phyloP scores from a whole-genome alignment of 2,113 vertebrate species.

The Silurus glanis region DNA sequence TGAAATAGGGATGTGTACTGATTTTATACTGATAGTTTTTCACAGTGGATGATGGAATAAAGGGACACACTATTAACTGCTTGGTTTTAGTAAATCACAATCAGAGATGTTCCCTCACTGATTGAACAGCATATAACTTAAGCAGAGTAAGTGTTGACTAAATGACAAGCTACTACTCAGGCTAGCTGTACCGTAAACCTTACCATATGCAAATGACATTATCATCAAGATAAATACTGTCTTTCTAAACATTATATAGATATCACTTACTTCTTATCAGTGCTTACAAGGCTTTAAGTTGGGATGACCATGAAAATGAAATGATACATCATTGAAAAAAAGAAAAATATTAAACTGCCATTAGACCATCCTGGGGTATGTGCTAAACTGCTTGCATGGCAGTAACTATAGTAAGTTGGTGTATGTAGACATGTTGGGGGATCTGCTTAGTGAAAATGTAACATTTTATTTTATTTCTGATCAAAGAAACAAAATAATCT shows the following conservation, averaged over 20 bases:
- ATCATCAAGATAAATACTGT: neutral
- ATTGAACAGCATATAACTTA: neutral
- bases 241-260: neutral
- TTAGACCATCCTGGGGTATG: too few relatives aligned
- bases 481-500: too few relatives aligned
- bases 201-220: neutral
- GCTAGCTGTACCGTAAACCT: neutral
- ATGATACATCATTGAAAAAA: neutral
- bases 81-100: neutral
- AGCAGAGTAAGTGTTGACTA: neutral
- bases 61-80: neutral
- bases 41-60: neutral
- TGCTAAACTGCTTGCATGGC: too few relatives aligned
- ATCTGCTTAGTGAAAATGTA: too few relatives aligned
- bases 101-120: neutral
- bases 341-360: too few relatives aligned
- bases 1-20: neutral
- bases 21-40: neutral
- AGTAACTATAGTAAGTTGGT: too few relatives aligned
- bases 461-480: too few relatives aligned
- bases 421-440: too few relatives aligned
- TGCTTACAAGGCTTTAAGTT: neutral
- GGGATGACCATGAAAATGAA: neutral
- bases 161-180: too few relatives aligned
- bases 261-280: neutral